phyloP scores from a whole-genome alignment of 2,888 invertebrate species.

The Andrena trimmerana region DNA sequence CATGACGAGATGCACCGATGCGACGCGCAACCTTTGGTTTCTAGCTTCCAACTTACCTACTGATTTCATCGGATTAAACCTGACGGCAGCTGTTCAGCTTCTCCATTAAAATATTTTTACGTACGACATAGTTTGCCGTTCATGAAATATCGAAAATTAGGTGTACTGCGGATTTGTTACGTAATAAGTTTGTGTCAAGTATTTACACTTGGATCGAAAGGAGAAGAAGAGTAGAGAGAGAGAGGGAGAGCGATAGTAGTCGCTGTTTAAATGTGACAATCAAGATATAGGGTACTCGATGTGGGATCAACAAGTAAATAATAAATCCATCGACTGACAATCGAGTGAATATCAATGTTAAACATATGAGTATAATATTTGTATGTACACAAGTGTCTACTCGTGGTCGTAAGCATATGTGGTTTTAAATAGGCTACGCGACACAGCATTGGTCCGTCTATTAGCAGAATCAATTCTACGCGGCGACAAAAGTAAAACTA shows the following conservation, averaged over 20 bases:
- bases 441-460: too few species aligned
- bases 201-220: too few species aligned
- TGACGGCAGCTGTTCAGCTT: too few species aligned
- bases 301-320: conserved; percentile 54
- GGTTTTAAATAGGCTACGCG: neutral
- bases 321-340: conserved; percentile 55
- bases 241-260: neutral
- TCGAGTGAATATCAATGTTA: conserved; percentile 38
- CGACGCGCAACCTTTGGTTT: too few species aligned
- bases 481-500: too few species aligned
- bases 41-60: neutral
- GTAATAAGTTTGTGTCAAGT: neutral
- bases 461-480: too few species aligned
- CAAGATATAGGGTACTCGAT: conserved; percentile 12
- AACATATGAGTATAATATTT: conserved; percentile 23
- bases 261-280: neutral
- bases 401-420: neutral
- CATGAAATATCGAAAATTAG: too few species aligned
- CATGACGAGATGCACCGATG: too few species aligned
- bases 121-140: too few species aligned
- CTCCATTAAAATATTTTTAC: too few species aligned
- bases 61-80: too few species aligned
- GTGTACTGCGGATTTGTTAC: neutral
- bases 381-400: conserved; percentile 1
- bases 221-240: too few species aligned